Base-by-base conservation (phyloP, 2,888 invertebrate species). In the Epistrophe grossulariae region DNA sequence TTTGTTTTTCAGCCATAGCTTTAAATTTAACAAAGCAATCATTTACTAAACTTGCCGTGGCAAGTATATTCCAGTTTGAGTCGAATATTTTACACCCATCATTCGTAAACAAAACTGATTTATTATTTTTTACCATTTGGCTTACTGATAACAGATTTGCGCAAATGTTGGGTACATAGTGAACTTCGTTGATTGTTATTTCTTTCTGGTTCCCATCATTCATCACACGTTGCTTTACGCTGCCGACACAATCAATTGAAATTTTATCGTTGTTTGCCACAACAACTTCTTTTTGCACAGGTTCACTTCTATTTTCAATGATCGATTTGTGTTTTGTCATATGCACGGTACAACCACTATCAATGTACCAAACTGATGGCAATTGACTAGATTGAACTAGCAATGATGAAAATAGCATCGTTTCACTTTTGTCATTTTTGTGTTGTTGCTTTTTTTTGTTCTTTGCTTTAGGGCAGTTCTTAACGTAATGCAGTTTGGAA, bases 1-100 rank as follows among this genome's bases (percentile, higher is more conserved):
- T 72, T 77, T 87, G 83, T 6, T 80, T 88, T 83, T 83, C 88
- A 48, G 74, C 87, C 64, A 81, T 52, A 17, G 66, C 72, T 74
- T 62, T 84, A 40, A 73, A 88, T 57, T 82, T 66, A 45, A 84
- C 60, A 72, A 84, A 82, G 15, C 73, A 60, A 13, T 72, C 66
- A n/a, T 80, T 74, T 11, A 81, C 60, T 74, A 74, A 17, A 28
- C 74, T 80, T 35, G 80, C 74, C 13, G 73, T 80, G 10, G 80
- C 74, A 55, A 74, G 13, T 76, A 76, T 28, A 28, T 80, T 74
- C 74, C 74, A 73, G 1, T 74, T 43, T n/a, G 66, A 15, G 19
- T 73, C 73, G 17, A 66, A 79, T 70, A 80, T 80, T 74, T 66
- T 80, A 59, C 73, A 80, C 9, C 73, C 79, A 17, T 73, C 38